Base-by-base conservation (phyloP, 2,888 invertebrate species). In the Steromphala cineraria region DNA sequence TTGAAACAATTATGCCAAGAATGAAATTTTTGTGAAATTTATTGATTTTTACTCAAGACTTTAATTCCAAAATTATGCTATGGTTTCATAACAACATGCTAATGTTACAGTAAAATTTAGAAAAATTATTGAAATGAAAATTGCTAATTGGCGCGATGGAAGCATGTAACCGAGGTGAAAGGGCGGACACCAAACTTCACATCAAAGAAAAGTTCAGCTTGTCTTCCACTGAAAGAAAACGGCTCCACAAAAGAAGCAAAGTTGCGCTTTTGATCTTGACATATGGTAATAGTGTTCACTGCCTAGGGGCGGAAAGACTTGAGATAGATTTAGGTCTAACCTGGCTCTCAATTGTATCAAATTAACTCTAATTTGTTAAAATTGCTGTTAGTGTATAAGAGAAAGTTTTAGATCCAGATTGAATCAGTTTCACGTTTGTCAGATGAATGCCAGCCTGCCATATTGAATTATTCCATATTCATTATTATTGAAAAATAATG, bases 281-380 rank as follows among this genome's bases (percentile, higher is more conserved):
- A 71, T 71, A 40, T 71, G 71, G 71, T 36, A 71, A 71, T 71
- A 67, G 71, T 17, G 19, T 71, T 36, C 40, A 10, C 71, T 36
- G 17, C 36, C 36, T 17, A 17, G 28, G 71, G 71, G 71, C 71
- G 71, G 71, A 71, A n/a, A 71, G 71, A 36, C 71, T 28, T 28
- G 5, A 36, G 71, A 36, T 71, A 40, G 71, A 71, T 71, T 71
- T 17, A 71, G 71, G n/a, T 36, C 19, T 71, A 36, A 71, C 71
- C 40, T 71, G 31, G 1, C 40, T 17, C 71, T 24, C 71, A 40
- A 71, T 71, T 71, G 71, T 40, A 40, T 71, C 71, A 71, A 71
- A 71, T 71, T 71, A 71, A 71, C 71, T 71, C n/a, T 71, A 40
- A 36, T 71, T 62, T 62, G 62, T 62, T 62, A 62, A 62, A 62